A percentile compares a stretch with the other conserved stretches of the same genome.
phyloP scores from a whole-genome alignment of 2,113 vertebrate species.

The Callipepla squamata region DNA sequence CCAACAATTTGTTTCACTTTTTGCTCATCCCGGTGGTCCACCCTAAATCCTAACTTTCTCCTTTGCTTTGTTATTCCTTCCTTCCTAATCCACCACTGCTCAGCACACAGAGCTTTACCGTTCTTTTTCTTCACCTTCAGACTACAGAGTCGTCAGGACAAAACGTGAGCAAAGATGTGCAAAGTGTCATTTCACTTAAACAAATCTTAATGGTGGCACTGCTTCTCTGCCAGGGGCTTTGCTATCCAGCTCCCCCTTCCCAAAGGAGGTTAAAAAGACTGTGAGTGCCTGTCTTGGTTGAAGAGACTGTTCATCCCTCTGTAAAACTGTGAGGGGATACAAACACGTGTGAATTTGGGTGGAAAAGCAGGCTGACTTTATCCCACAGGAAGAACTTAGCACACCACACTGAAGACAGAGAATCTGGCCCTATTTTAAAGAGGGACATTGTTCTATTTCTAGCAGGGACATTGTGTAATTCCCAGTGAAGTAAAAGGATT shows the following conservation, averaged over 20 bases:
- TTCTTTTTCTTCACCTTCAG: not conserved
- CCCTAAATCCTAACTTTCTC: not conserved
- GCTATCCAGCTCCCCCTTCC: not conserved
- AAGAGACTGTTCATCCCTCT: not conserved
- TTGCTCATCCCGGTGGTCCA: constrained; percentile 30
- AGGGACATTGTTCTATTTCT: not conserved
- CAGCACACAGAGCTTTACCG: not conserved
- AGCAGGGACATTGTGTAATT: not conserved
- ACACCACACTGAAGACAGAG: constrained; percentile 5
- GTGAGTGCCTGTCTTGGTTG: not conserved
- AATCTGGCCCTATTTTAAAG: constrained; percentile 4
- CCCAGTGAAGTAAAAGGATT: not conserved
- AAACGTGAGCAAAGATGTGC: not conserved
- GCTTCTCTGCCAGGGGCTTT: not conserved
- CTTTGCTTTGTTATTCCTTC: not conserved
- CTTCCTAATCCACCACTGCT: not conserved
- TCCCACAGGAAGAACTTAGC: not conserved
- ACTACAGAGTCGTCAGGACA: not conserved
- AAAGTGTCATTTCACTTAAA: not conserved
- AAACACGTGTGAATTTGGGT: not conserved
- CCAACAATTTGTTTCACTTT: constrained; percentile 43
- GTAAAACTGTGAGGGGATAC: not conserved
- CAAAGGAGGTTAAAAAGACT: not conserved
- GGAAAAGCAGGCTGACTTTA: not conserved
- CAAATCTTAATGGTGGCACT: not conserved